Conservation (phyloP, 2,113 vertebrate genomes). For the Erythrolamprus reginae region DNA sequence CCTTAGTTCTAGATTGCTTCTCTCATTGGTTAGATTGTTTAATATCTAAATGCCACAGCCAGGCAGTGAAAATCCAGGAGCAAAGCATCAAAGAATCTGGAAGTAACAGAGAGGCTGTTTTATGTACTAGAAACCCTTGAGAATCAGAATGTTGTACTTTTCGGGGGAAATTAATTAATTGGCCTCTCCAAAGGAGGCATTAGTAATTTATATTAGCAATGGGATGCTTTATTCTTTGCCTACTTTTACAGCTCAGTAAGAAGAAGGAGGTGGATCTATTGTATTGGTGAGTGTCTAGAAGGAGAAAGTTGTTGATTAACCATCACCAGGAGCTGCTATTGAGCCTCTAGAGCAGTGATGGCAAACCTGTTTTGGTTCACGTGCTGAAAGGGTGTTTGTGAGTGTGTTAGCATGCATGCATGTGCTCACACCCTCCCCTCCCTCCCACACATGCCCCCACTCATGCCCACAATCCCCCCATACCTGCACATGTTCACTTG, state of each 20-base stretch:
- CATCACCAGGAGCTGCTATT: not conserved
- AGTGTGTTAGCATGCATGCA: too few relatives aligned
- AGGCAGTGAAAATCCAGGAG: not conserved
- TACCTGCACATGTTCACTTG: too few relatives aligned
- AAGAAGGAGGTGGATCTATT: not conserved
- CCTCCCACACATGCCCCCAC: too few relatives aligned
- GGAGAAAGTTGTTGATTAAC: not conserved
- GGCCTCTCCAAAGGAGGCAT: not conserved
- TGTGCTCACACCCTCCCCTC: too few relatives aligned
- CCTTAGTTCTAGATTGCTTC: not conserved
- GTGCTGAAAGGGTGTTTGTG: too few relatives aligned
- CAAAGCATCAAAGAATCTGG: not conserved
- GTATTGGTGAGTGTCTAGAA: not conserved
- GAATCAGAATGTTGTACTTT: not conserved
- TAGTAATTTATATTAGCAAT: conserved; percentile 18
- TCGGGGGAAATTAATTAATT: conserved; percentile 13
- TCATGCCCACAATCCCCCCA: too few relatives aligned
- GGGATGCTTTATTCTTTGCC: not conserved
- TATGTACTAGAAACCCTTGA: not conserved
- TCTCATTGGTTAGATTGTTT: not conserved
- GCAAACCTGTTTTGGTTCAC: too few relatives aligned
- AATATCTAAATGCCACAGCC: not conserved
- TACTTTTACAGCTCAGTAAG: not conserved
- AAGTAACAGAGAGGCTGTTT: not conserved
- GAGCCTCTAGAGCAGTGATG: too few relatives aligned